A percentile compares a stretch with the other conserved stretches of the same genome.
phyloP scores from a whole-genome alignment of 2,888 invertebrate species.

The Nesidiocoris tenuis region DNA sequence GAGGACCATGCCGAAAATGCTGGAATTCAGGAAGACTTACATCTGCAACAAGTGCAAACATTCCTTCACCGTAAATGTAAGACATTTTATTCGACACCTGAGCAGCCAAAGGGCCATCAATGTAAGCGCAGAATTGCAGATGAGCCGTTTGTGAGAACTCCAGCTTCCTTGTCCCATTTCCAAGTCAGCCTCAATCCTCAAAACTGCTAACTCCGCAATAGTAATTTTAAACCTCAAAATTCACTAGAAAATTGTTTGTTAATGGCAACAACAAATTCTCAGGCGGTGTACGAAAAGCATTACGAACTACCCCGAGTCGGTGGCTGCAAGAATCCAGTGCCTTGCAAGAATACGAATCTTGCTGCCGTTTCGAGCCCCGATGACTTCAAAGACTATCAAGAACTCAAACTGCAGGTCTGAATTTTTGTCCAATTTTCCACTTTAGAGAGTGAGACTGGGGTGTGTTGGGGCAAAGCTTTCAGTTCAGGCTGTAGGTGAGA shows the following conservation, averaged over 20 bases:
- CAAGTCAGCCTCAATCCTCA: too few relatives aligned
- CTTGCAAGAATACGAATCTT: slow-evolving; percentile 62
- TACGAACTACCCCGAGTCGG: slow-evolving; percentile 61
- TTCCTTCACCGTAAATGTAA: slow-evolving; percentile 63
- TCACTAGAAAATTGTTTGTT: too few relatives aligned
- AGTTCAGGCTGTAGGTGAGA: too few relatives aligned
- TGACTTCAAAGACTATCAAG: slow-evolving; percentile 78
- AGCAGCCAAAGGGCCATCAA: too few relatives aligned
- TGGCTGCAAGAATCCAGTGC: slow-evolving; percentile 61
- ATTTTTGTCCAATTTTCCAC: neutral
- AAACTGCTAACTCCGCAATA: too few relatives aligned
- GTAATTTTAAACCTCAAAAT: too few relatives aligned
- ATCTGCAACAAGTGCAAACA: slow-evolving; percentile 76
- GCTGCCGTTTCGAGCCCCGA: slow-evolving; percentile 54
- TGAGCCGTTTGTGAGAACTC: too few relatives aligned
- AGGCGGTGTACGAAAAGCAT: slow-evolving; percentile 66
- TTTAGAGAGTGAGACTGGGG: slow-evolving; percentile 30
- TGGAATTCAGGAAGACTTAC: slow-evolving; percentile 73
- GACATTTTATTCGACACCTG: too few relatives aligned
- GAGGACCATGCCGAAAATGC: slow-evolving; percentile 70
- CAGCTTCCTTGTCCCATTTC: too few relatives aligned
- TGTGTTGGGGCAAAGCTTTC: too few relatives aligned
- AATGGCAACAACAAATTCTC: too few relatives aligned
- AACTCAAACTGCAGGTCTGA: slow-evolving; percentile 74
- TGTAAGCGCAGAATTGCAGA: too few relatives aligned